Evolutionary conservation across 2,888 invertebrate genomes (phyloP).

Genomic region (Bombyx huttoni): DNA sequence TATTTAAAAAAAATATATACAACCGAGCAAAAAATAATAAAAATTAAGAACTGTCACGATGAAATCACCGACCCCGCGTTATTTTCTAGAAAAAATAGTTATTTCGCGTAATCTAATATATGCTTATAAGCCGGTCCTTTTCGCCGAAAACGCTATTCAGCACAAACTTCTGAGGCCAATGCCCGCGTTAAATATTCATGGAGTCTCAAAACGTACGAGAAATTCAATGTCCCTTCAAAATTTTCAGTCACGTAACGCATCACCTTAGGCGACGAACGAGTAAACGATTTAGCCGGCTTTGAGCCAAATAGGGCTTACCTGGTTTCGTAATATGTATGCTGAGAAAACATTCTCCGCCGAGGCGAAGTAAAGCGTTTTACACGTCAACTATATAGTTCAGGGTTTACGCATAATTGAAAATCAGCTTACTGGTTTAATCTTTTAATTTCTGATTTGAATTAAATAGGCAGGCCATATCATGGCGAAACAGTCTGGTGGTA

Average conservation of each 20-base stretch:
- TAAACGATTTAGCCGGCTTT: slow-evolving; percentile 9
- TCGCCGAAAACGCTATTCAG: neutral
- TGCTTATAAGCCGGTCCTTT: neutral
- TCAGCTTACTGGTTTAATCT: no score
- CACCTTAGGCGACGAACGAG: slow-evolving; percentile 3
- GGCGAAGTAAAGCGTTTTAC: neutral
- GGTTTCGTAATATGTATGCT: slow-evolving; percentile 9
- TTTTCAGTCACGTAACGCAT: slow-evolving; percentile 4
- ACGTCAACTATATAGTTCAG: neutral
- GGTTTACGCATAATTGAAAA: no score
- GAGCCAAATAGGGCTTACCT: slow-evolving; percentile 7
- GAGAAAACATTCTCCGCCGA: slow-evolving; percentile 6
- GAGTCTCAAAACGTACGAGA: neutral
- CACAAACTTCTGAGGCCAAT: neutral
- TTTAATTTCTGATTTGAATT: no score
- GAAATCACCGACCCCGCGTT: neutral
- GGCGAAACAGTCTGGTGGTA: no score
- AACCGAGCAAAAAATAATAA: no score
- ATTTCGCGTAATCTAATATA: neutral
- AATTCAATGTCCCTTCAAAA: slow-evolving; percentile 3
- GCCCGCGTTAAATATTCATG: slow-evolving; percentile 2
- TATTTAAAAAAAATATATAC: no score
- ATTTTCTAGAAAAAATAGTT: neutral
- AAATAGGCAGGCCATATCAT: no score
- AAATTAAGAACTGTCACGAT: no score